Percentiles rank a stretch among this genome's conserved stretches.
Evolutionary conservation across 2,113 vertebrate species (phyloP).

Genomic region (Falcunculus frontatus): DNA sequence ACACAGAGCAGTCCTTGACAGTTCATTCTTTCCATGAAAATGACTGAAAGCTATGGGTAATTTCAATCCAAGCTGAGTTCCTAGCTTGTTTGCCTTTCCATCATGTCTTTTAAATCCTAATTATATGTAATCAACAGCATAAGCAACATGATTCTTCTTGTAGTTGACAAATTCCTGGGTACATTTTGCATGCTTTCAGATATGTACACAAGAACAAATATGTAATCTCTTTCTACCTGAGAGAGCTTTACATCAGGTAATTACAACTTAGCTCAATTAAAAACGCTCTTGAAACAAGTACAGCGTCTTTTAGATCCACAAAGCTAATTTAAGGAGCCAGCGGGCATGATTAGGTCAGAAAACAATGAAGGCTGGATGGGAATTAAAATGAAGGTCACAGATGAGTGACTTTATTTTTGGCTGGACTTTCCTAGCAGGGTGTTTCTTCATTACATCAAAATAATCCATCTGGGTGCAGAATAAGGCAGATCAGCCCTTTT

Average conservation of each 20-base stretch:
- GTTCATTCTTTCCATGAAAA: constrained; percentile 12
- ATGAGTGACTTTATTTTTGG: neutral
- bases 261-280: constrained; percentile 37
- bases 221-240: neutral
- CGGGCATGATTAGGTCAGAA: constrained; percentile 4
- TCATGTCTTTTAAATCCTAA: constrained; percentile 39
- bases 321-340: constrained; percentile 15
- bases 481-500: neutral
- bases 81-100: neutral
- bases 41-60: neutral
- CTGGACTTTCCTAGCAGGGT: constrained; percentile 17
- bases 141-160: constrained; percentile 54
- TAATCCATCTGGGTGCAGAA: neutral
- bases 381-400: constrained; percentile 4
- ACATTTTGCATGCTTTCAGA: constrained; percentile 22
- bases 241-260: constrained; percentile 25
- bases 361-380: neutral
- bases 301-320: neutral
- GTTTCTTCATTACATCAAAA: constrained; percentile 33
- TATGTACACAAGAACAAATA: neutral
- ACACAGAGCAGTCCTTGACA: neutral
- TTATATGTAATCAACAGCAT: constrained; percentile 40
- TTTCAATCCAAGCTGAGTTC: constrained; percentile 9
- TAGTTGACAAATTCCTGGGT: constrained; percentile 32
- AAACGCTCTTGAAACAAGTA: neutral